Evolutionary conservation across 2,888 invertebrate species (phyloP).

Genomic region (Tuberolachnus salignus): DNA sequence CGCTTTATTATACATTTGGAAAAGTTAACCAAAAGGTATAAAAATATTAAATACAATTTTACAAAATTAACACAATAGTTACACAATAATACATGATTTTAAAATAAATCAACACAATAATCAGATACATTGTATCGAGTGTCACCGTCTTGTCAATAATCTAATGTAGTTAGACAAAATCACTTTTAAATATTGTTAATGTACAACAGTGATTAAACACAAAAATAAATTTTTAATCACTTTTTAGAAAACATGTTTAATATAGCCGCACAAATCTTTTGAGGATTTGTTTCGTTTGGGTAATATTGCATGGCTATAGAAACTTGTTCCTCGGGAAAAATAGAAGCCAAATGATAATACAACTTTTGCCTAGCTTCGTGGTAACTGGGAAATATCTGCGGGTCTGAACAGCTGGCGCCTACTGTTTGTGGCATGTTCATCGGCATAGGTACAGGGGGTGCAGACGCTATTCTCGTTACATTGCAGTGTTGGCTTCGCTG

Average conservation of each 20-base stretch:
- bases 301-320: constrained; percentile 83
- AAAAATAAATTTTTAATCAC: constrained; percentile 31
- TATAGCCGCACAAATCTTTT: constrained; percentile 86
- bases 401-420: constrained; percentile 68
- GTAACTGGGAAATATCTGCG: constrained; percentile 65
- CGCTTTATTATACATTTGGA: constrained; percentile 13
- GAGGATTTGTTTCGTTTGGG: constrained; percentile 88
- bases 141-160: constrained; percentile 53
- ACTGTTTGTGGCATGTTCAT: constrained; percentile 62
- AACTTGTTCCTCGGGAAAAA: constrained; percentile 92
- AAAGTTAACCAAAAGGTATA: constrained; percentile 35
- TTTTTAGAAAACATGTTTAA: constrained; percentile 68
- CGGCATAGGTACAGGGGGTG: constrained; percentile 65
- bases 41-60: constrained; percentile 23
- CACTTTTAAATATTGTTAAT: neutral
- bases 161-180: constrained; percentile 54
- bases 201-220: neutral
- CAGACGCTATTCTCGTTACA: constrained; percentile 77
- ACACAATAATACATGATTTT: constrained; percentile 59
- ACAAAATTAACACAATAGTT: constrained; percentile 57
- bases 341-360: constrained; percentile 86
- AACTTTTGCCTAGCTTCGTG: constrained; percentile 77
- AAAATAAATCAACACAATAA: constrained; percentile 65
- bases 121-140: constrained; percentile 65
- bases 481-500: constrained; percentile 61